Evolutionary conservation across 2,113 vertebrate genomes (phyloP), one percentile per base, ranked within the genome.

Genomic region (Platanista minor): DNA sequence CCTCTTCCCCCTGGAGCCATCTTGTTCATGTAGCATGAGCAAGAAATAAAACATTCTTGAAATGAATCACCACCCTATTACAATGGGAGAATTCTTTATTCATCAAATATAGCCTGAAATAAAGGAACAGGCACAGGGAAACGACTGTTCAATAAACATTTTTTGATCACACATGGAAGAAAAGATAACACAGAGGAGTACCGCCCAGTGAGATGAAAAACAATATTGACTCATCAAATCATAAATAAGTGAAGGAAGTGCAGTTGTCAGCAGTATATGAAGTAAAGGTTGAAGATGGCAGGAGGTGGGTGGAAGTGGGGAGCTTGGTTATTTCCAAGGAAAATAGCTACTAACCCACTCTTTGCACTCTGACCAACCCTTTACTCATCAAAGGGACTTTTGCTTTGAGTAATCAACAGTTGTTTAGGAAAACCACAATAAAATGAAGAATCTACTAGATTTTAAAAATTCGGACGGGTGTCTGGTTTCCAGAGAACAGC

Each of bases 401-500:
- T 96, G 91, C 93, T 95, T 39, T 84, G 33, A 80, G 78, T 61
- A 97, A 89, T 97, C 87, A 95, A 83, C 61, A 97, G 61, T 89
- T 72, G 20, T 87, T 97, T 94, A 71, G 49, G 90, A 86, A 96
- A 98, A 92, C 91, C 77, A 96, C 8, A 41, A 91, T 67, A 69
- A 86, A 89, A 75, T 90, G 72, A 97, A 89, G 39, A 72, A 82
- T 36, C 86, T 52, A 87, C 87, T 62, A 92, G 87, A 85, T 88
- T 98, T 92, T 90, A 46, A 97, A 64, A 97, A 71, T 98, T 94
- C 64, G 23, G 86, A 1, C 33, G 77, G 49, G 78, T 93, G 90
- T 97, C 94, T 97, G 82, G 61, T 97, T 97, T 97, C 87, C 78
- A 91, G 33, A 95, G 21, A 69, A 90, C 46, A 95, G 92, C 67